These are phyloP conservation scores for Anthonomus grandis DNA, from an alignment of 1,140 invertebrate genomes.

Conservation along the genomic window DNA sequence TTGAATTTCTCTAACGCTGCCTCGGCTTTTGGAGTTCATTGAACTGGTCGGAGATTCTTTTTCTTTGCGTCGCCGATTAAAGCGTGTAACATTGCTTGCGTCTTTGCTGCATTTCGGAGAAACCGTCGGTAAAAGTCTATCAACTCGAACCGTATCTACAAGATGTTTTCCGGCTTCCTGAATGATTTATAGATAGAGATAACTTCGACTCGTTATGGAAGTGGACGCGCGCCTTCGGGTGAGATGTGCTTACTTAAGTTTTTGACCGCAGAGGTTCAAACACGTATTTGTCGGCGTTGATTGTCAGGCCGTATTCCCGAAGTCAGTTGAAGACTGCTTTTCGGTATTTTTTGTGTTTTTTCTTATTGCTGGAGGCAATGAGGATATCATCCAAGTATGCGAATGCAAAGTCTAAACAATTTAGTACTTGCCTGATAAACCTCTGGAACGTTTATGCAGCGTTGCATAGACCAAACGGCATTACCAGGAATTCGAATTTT, in stretches of 20 bases:
- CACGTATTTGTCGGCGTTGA: conserved; percentile 39
- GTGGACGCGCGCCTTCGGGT: too few relatives aligned
- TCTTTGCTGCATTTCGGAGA: background rate
- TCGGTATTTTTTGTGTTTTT: conserved; percentile 18
- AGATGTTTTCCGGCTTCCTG: too few relatives aligned
- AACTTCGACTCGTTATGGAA: too few relatives aligned
- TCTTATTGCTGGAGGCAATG: conserved; percentile 25
- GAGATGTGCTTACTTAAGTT: too few relatives aligned
- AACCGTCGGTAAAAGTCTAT: background rate
- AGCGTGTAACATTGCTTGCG: background rate
- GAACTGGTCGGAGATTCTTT: background rate
- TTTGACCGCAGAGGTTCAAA: too few relatives aligned
- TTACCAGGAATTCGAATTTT: conserved; percentile 38
- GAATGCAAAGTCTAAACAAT: conserved; percentile 38
- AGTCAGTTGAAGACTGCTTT: conserved; percentile 33
- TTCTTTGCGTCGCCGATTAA: background rate
- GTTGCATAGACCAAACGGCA: conserved; percentile 44
- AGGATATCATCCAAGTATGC: conserved; percentile 47
- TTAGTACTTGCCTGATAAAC: conserved; percentile 51
- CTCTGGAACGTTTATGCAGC: conserved; percentile 51
- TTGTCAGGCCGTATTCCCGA: conserved; percentile 29
- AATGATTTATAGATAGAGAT: too few relatives aligned
- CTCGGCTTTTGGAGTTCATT: background rate
- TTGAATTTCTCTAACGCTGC: background rate
- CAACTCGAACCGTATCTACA: too few relatives aligned